These are phyloP conservation scores for Syrphus vitripennis DNA, from an alignment of 2,888 invertebrate genomes.

Conservation along the genomic window DNA sequence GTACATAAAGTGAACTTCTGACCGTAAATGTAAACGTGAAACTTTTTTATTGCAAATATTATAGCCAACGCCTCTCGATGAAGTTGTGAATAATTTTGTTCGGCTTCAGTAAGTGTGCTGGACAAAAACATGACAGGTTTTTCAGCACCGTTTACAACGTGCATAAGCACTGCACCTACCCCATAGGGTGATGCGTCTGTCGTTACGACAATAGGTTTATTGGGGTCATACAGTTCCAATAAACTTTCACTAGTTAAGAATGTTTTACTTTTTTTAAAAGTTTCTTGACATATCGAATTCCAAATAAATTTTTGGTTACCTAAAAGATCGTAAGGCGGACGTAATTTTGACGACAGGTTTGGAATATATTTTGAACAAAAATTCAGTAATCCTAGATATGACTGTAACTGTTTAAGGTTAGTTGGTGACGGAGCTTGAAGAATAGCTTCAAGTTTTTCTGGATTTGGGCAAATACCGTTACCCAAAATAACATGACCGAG, in stretches of 20 bases:
- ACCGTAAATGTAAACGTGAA: not conserved
- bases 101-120: not conserved
- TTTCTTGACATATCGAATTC: conserved; percentile 28
- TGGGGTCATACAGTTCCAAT: conserved; percentile 35
- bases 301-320: conserved; percentile 60
- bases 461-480: conserved; percentile 44
- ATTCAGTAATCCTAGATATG: conserved; percentile 42
- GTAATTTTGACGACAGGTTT: conserved; percentile 48
- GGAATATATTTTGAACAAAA: conserved; percentile 41
- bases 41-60: not conserved
- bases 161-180: conserved; percentile 28
- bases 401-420: not conserved
- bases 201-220: conserved; percentile 25
- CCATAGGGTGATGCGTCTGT: conserved; percentile 36
- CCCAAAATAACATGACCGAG: conserved; percentile 45
- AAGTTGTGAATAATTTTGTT: conserved; percentile 25
- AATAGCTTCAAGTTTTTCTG: conserved; percentile 52
- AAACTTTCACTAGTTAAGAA: conserved; percentile 3
- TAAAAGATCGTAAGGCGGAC: conserved; percentile 55
- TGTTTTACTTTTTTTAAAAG: conserved; percentile 40
- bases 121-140: conserved; percentile 8
- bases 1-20: conserved; percentile 10
- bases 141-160: conserved; percentile 27
- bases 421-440: not conserved
- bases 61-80: conserved; percentile 7